Percentiles rank a stretch among this genome's conserved stretches.
These are phyloP conservation scores for Nycteola revayana DNA, from an alignment of 2,888 invertebrate species.

Conservation along the genomic window DNA sequence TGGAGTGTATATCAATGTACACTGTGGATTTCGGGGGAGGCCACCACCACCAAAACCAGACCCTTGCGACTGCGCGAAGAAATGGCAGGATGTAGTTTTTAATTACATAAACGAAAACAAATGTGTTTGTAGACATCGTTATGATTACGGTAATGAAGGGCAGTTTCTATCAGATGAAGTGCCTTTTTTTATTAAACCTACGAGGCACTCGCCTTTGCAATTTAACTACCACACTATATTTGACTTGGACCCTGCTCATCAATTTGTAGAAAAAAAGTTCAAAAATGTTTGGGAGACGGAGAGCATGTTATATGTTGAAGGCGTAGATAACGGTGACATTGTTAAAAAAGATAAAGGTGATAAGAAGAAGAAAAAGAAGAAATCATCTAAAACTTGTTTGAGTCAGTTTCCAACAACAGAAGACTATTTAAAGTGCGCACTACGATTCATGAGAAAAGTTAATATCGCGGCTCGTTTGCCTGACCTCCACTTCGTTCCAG, in stretches of 20 bases:
- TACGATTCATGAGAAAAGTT: conserved; percentile 46
- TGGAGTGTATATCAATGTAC: conserved; percentile 50
- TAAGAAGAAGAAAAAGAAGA: conserved; percentile 45
- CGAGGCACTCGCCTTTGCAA: conserved; percentile 37
- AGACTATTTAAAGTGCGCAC: conserved; percentile 64
- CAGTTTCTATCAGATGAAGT: conserved; percentile 53
- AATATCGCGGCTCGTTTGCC: conserved; percentile 67
- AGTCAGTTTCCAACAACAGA: conserved; percentile 50
- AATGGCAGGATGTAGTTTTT: conserved; percentile 53
- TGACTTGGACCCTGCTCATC: conserved; percentile 50
- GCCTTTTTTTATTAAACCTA: conserved; percentile 60
- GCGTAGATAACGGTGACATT: conserved; percentile 40
- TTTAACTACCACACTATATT: conserved; percentile 67
- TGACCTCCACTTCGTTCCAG: conserved; percentile 61
- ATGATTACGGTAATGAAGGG: conserved; percentile 61
- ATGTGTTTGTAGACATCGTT: conserved; percentile 63
- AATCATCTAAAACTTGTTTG: conserved; percentile 48
- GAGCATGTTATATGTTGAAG: conserved; percentile 51
- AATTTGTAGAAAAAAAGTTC: conserved; percentile 57
- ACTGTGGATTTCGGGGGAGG: conserved; percentile 53
- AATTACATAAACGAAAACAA: conserved; percentile 53
- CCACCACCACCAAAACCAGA: conserved; percentile 43
- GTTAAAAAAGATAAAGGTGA: conserved; percentile 40
- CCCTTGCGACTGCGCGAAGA: conserved; percentile 59
- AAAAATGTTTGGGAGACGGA: conserved; percentile 66